These are phyloP conservation scores for Corythoichthys intestinalis DNA, from an alignment of 2,113 vertebrate species.

Conservation along the genomic window DNA sequence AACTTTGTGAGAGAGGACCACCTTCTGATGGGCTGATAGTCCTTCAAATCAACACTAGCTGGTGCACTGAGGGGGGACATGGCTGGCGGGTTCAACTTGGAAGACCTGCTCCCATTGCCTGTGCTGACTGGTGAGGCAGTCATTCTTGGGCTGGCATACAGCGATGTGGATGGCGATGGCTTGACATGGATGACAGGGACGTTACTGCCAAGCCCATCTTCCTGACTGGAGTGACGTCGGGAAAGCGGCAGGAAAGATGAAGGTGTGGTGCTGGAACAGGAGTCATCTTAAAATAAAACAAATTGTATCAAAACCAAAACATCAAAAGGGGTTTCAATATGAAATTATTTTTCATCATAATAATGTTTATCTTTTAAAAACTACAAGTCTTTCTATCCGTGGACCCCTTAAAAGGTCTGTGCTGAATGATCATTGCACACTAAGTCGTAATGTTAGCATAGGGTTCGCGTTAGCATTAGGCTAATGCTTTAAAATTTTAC, in stretches of 20 bases:
- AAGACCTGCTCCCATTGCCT: constrained; percentile 67
- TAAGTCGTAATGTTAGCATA: too few relatives aligned
- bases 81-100: constrained; percentile 50
- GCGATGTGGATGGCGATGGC: constrained; percentile 67
- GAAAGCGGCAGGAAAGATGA: constrained; percentile 50
- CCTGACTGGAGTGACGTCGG: constrained; percentile 63
- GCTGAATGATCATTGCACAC: too few relatives aligned
- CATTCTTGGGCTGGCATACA: constrained; percentile 61
- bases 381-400: too few relatives aligned
- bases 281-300: constrained; percentile 76
- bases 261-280: constrained; percentile 83
- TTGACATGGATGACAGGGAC: constrained; percentile 79
- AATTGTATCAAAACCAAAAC: too few relatives aligned
- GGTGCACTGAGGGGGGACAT: constrained; percentile 50
- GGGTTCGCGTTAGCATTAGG: too few relatives aligned
- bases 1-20: constrained; percentile 79
- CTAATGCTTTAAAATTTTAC: too few relatives aligned
- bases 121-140: constrained; percentile 30
- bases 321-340: too few relatives aligned
- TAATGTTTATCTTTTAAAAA: too few relatives aligned
- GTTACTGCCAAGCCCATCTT: constrained; percentile 37
- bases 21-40: constrained; percentile 80
- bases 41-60: constrained; percentile 81
- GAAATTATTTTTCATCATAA: too few relatives aligned
- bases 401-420: too few relatives aligned